A percentile compares a stretch with the other conserved stretches of the same genome.
Evolutionary conservation across 2,888 invertebrate species (phyloP).

Genomic region (Epinotia brunnichana): DNA sequence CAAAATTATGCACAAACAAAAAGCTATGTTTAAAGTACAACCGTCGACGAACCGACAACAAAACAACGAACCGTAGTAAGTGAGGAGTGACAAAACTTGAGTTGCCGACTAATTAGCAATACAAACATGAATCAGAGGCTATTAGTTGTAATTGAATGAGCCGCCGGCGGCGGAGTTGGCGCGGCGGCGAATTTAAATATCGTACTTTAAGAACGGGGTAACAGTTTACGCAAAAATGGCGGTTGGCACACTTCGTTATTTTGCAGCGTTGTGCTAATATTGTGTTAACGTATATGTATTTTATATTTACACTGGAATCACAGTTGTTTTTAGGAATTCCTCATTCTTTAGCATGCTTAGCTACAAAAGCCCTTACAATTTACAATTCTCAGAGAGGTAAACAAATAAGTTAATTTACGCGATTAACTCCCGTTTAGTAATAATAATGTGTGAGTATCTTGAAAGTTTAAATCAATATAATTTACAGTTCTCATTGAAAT

Average conservation of each 20-base stretch:
- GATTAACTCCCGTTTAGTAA: too few species aligned
- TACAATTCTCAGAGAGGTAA: too few species aligned
- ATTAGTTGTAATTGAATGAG: conserved; percentile 84
- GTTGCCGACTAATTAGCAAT: conserved; percentile 82
- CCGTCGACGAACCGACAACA: conserved; percentile 71
- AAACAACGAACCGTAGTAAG: conserved; percentile 72
- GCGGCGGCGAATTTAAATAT: conserved; percentile 80
- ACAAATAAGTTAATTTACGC: too few species aligned
- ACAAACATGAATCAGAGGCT: conserved; percentile 84
- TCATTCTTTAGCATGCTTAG: not conserved
- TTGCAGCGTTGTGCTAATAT: conserved; percentile 2
- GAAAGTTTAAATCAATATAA: too few species aligned
- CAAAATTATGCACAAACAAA: conserved; percentile 69
- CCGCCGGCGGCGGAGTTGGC: conserved; percentile 76
- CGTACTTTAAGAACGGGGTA: conserved; percentile 69
- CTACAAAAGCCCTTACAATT: not conserved
- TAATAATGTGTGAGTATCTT: too few species aligned
- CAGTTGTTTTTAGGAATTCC: not conserved
- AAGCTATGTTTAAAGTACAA: conserved; percentile 62
- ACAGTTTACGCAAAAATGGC: conserved; percentile 43
- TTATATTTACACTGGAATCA: not conserved
- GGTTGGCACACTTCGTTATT: conserved; percentile 29
- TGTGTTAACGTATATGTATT: conserved; percentile 3
- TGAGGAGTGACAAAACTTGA: conserved; percentile 82
- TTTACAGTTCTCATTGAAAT: not conserved